Base-by-base conservation (phyloP, 2,113 vertebrate species). In the Dromaius novaehollandiae region DNA sequence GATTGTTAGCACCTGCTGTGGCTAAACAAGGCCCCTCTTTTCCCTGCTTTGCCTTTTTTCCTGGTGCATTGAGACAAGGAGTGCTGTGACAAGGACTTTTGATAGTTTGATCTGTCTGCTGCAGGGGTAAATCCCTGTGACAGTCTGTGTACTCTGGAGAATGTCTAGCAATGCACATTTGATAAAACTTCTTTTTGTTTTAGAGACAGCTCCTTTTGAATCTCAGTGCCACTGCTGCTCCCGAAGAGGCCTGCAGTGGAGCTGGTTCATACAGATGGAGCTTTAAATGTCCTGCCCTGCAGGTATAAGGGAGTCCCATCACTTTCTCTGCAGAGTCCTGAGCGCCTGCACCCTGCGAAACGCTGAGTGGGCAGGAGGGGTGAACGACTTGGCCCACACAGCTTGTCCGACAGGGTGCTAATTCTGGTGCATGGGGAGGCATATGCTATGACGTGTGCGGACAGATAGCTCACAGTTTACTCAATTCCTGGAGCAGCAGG, bases 401-500 rank as follows among this genome's bases (percentile, higher is more conserved):
- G n/a, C 63, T 50, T 20, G 25, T 69, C 78, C 8, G 5, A 36
- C 75, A 40, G 83, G 0, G 3, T 85, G 82, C 70, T 70, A 46
- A 7, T 75, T 75, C 74, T 83, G 84, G 69, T 76, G 51, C 70
- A 10, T 2, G 5, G 77, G 50, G 66, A 30, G 66, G 70, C 61
- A 44, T 65, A 36, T 74, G 84, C 78, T 80, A 55, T 51, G 84
- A 50, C 18, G 13, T 50, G 53, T 75, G 77, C 42, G 34, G 89
- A 44, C 91, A 69, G 82, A 86, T 88, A 8, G 0, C 75, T 93
- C 68, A 2, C 88, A 50, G 95, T 14, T 94, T 58, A 42, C 81
- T 92, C 89, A 50, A 32, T 74, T 80, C 85, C 71, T 83, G 82
- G 71, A 91, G 71, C 95, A 83, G 93, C 82, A 83, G 90, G 88